phyloP scores from a whole-genome alignment of 2,797 vertebrate genomes.

The Gymnopithys bicolor region DNA sequence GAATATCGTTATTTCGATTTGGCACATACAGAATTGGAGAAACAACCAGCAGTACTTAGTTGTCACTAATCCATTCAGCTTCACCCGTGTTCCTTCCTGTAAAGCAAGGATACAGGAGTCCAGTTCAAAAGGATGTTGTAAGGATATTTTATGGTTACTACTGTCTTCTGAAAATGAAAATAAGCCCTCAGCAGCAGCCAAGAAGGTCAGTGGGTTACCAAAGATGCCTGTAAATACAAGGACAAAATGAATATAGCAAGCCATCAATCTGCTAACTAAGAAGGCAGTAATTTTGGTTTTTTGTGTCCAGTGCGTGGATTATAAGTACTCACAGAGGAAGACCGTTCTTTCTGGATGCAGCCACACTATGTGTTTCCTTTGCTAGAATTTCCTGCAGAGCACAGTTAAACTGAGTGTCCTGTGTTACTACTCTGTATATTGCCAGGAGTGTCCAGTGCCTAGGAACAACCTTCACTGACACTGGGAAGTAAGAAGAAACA shows the following conservation, averaged over 20 bases:
- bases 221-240: neutral
- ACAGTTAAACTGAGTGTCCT: neutral
- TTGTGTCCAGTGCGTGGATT: neutral
- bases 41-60: neutral
- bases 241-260: neutral
- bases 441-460: neutral
- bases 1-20: neutral
- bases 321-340: neutral
- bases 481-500: neutral
- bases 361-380: neutral
- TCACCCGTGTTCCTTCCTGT: neutral
- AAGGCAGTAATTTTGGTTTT: neutral
- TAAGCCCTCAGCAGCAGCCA: neutral
- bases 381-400: neutral
- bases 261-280: neutral
- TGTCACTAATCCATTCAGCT: neutral
- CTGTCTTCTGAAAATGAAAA: neutral
- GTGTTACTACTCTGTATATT: neutral
- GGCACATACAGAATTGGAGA: neutral
- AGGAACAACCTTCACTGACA: neutral
- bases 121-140: neutral
- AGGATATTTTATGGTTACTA: neutral
- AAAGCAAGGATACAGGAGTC: neutral
- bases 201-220: neutral
- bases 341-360: neutral